Conservation (phyloP, 2,797 vertebrate genomes). For the Halcyon leucocephala region DNA sequence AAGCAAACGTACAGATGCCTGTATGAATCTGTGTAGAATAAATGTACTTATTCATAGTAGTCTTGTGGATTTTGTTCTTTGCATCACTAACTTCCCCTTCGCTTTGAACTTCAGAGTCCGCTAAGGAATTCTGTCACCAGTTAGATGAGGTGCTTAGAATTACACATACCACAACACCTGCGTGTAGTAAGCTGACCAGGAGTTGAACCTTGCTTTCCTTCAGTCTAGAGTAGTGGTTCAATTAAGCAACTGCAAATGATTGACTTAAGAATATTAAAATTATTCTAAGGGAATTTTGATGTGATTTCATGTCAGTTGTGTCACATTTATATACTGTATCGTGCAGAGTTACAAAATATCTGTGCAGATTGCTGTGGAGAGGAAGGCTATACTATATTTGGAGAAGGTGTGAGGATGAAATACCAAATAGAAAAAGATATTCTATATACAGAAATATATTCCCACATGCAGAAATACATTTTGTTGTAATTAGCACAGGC, state of each 20-base stretch:
- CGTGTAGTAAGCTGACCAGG: neutral
- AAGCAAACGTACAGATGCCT: neutral
- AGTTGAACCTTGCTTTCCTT: neutral
- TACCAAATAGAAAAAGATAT: neutral
- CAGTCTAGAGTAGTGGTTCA: neutral
- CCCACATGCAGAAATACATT: neutral
- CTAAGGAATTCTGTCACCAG: neutral
- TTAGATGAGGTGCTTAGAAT: neutral
- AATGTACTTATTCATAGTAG: neutral
- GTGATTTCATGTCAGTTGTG: neutral
- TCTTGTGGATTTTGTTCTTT: neutral
- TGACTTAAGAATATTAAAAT: neutral
- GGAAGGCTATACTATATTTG: neutral
- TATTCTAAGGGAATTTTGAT: neutral
- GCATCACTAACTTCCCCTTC: neutral
- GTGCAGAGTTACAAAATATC: neutral
- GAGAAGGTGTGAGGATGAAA: neutral
- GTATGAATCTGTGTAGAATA: neutral
- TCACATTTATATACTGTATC: neutral
- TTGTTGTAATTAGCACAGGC: neutral
- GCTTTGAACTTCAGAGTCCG: fast-evolving
- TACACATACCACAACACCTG: fast-evolving
- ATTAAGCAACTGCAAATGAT: neutral
- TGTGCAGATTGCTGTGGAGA: neutral
- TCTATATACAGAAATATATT: neutral